Percentiles rank a stretch among this genome's conserved stretches.
phyloP scores from a whole-genome alignment of 1,140 invertebrate species.

The Anagrus nilaparvatae region DNA sequence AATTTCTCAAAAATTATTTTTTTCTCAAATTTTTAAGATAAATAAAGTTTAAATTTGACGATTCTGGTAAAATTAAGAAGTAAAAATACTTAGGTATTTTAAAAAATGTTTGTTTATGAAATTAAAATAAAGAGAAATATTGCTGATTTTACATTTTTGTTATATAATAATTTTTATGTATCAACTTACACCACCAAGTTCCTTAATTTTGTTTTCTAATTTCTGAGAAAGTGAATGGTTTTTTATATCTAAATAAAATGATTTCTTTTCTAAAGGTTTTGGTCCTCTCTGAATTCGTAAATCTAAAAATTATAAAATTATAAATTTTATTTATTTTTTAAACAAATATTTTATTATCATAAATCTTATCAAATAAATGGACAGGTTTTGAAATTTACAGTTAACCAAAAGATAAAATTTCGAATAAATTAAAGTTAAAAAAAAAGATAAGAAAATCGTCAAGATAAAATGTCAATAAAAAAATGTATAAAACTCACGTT shows the following conservation, averaged over 20 bases:
- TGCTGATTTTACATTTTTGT: no score
- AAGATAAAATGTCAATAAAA: background rate
- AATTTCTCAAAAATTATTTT: no score
- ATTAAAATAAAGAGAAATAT: no score
- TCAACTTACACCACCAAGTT: conserved; percentile 58
- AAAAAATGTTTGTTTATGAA: no score
- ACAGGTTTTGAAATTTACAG: conserved; percentile 7
- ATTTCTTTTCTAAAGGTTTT: conserved; percentile 48
- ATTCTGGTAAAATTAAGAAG: no score
- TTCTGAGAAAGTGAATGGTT: conserved; percentile 49
- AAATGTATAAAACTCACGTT: no score
- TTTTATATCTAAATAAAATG: conserved; percentile 61
- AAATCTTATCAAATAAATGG: conserved; percentile 14
- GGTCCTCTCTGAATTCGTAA: conserved; percentile 34
- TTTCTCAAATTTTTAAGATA: no score
- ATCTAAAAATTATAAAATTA: conserved; percentile 30
- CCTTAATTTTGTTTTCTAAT: conserved; percentile 53
- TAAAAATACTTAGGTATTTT: no score
- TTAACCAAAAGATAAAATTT: background rate
- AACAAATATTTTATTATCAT: conserved; percentile 6
- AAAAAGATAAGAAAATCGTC: background rate
- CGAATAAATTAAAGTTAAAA: background rate
- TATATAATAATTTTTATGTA: no score
- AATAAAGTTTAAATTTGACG: no score
- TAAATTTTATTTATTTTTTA: no score